Percentiles rank a stretch among this genome's conserved stretches.
Evolutionary conservation across 53 echinoderm and acorn worm genomes (phyloP).

Genomic region (Antedon mediterranea): DNA sequence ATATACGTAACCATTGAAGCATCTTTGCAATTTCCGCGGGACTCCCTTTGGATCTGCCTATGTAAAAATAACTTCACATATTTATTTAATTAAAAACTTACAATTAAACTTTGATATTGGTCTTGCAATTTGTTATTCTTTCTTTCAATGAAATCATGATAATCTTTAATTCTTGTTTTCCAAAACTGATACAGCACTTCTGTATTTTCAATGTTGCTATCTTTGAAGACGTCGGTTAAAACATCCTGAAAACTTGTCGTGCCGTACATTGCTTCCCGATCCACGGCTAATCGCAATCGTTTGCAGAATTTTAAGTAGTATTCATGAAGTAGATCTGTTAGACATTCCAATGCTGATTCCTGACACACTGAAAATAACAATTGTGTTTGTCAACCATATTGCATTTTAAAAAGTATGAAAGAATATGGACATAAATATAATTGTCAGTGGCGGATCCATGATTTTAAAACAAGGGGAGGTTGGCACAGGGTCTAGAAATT

Average conservation of each 20-base stretch:
- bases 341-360: slow-evolving; percentile 55
- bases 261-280: slow-evolving; percentile 63
- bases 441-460: too few species aligned
- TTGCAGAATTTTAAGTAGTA: slow-evolving; percentile 50
- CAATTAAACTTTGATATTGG: slow-evolving; percentile 54
- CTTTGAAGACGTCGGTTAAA: slow-evolving; percentile 70
- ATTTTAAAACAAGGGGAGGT: too few species aligned
- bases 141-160: slow-evolving; percentile 42
- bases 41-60: too few species aligned
- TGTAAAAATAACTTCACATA: too few species aligned
- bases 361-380: slow-evolving; percentile 37
- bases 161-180: slow-evolving; percentile 58
- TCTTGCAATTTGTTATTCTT: slow-evolving; percentile 42
- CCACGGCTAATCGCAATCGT: slow-evolving; percentile 67
- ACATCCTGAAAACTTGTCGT: slow-evolving; percentile 87
- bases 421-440: too few species aligned
- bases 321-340: slow-evolving; percentile 69
- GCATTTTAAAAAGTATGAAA: too few species aligned
- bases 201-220: slow-evolving; percentile 55
- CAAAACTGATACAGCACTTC: slow-evolving; percentile 65
- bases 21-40: too few species aligned
- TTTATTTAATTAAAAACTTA: too few species aligned
- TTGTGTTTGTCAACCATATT: too few species aligned
- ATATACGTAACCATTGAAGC: too few species aligned
- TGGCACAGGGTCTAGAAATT: too few species aligned